Evolutionary conservation across 1,140 invertebrate genomes (phyloP).

Genomic region (Mesaphorura yosii): DNA sequence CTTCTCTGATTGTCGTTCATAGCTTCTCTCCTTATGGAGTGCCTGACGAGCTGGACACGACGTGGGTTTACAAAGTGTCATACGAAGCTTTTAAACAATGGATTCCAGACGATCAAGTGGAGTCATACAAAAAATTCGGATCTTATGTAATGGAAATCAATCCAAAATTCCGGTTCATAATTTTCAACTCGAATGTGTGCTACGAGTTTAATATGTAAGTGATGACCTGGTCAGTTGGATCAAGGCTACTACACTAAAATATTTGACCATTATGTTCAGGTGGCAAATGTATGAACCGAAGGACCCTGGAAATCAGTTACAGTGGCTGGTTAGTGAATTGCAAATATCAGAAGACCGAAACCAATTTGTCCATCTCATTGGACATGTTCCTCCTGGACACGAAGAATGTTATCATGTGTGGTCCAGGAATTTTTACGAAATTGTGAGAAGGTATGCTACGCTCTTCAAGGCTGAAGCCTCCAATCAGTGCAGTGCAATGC

Average conservation of each 20-base stretch:
- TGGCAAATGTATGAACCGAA: conserved; percentile 49
- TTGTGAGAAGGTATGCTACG: conserved; percentile 31
- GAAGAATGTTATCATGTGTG: conserved; percentile 18
- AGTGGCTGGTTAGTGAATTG: conserved; percentile 15
- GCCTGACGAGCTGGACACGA: conserved; percentile 2
- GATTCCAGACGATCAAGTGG: conserved; percentile 35
- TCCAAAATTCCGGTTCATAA: conserved; percentile 42
- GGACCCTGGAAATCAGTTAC: conserved; percentile 35
- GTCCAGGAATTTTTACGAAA: conserved; percentile 27
- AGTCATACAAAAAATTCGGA: conserved; percentile 38
- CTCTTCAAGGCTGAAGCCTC: too few relatives aligned
- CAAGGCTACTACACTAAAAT: too few relatives aligned
- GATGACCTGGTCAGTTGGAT: not conserved
- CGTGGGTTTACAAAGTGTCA: conserved; percentile 55
- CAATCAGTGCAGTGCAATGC: too few relatives aligned
- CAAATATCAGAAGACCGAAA: conserved; percentile 10
- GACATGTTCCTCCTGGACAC: conserved; percentile 30
- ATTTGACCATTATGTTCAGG: not conserved
- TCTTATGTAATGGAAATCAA: conserved; percentile 42
- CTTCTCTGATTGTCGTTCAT: not conserved
- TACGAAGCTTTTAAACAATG: conserved; percentile 51
- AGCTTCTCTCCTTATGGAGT: conserved; percentile 3
- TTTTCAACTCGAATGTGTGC: conserved; percentile 38
- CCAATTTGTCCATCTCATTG: conserved; percentile 26
- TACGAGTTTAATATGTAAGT: conserved; percentile 20